Evolutionary conservation across 2,797 vertebrate genomes (phyloP), one percentile per base, ranked within the genome.

Genomic region (Atherinosoma microstoma): DNA sequence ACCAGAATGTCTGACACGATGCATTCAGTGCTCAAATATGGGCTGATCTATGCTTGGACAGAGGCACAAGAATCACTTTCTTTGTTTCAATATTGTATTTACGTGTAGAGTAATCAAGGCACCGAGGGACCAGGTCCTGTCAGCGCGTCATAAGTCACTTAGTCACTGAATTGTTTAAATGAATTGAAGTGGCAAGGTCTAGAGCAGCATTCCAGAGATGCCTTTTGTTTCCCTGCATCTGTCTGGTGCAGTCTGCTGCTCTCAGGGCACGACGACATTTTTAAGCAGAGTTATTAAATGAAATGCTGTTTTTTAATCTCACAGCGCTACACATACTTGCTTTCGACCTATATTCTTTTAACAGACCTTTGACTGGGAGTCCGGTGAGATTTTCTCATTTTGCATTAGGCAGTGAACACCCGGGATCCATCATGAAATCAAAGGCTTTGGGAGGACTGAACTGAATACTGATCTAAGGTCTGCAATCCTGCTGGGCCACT

Each of bases 381-480:
- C 90, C 82, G 24, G 69, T 29, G 92, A 91, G 90, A 92, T 64
- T 86, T 86, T 78, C 89, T 82, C 78, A 5, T 82, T 92, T 92
- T 92, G 88, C 87, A 90, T 89, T 84, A 87, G 87, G 84, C 89
- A 86, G 85, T 34, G 90, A 92, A 92, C 86, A 91, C 91, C 85
- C 80, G 58, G 88, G 89, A 91, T 93, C 86, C 89, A 89, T 93
- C 89, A 87, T 80, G 86, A 92, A 92, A 94, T 94, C 92, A 94
- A 93, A 94, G 93, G 88, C 83, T 90, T 88, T 58, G 72, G 71
- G 78, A 91, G 78, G 79, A 83, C 78, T 88, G 84, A 81, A 85
- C 76, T 87, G 93, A 92, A 93, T 93, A 93, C 91, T 92, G 93
- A 94, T 93, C 79, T 76, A 12, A 82, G 78, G 80, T 80, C 84